These are phyloP conservation scores for Peromyscus eremicus DNA, from an alignment of 2,797 vertebrate genomes.

Conservation along the genomic window DNA sequence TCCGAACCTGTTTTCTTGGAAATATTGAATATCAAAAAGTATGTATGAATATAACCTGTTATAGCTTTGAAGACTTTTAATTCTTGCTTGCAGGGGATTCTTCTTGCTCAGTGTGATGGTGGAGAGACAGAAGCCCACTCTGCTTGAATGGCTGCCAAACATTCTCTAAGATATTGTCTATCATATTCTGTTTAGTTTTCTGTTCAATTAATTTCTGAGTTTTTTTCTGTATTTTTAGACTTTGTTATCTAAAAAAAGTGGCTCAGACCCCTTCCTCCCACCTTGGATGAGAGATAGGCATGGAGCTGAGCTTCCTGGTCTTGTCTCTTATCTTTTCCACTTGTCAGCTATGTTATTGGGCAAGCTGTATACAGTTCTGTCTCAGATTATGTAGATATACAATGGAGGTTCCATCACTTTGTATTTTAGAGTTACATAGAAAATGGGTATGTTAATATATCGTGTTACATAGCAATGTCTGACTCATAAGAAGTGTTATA, in stretches of 20 bases:
- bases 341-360: background rate
- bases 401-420: background rate
- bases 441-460: background rate
- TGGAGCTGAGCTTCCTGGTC: fast-evolving
- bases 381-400: background rate
- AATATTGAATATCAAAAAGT: no score
- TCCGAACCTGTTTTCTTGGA: background rate
- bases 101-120: background rate
- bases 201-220: background rate
- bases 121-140: background rate
- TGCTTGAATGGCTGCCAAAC: background rate
- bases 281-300: fast-evolving
- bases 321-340: background rate
- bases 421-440: background rate
- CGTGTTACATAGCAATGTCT: background rate
- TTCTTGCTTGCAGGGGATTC: no score
- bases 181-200: background rate
- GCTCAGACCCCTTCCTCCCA: background rate
- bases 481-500: background rate
- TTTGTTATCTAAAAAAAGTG: no score
- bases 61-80: no score
- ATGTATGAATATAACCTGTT: no score
- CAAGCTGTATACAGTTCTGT: background rate
- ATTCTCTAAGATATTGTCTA: background rate
- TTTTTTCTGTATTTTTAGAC: background rate